A percentile compares a stretch with the other conserved stretches of the same genome.
Conservation (phyloP, 2,113 vertebrate species). For the Oncorhynchus masou region DNA sequence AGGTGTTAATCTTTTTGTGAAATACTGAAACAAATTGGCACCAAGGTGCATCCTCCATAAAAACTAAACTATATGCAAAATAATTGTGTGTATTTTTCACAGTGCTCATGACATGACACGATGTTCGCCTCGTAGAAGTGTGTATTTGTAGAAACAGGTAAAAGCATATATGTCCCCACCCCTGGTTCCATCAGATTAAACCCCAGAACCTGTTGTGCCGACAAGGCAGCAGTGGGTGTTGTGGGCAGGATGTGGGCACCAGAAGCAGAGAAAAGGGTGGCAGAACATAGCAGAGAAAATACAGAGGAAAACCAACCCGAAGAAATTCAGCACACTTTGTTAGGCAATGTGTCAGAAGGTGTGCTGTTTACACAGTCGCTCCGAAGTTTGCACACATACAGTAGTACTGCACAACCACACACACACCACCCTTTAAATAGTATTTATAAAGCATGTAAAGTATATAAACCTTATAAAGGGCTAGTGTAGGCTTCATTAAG, state of each 20-base stretch:
- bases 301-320: constrained; percentile 59
- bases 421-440: neutral
- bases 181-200: constrained; percentile 34
- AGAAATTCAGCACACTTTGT: constrained; percentile 50
- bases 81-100: neutral
- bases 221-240: constrained; percentile 58
- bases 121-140: neutral
- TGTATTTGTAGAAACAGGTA: neutral
- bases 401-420: constrained; percentile 12
- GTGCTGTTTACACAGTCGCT: constrained; percentile 24
- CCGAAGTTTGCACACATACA: constrained; percentile 28
- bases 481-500: too few relatives aligned
- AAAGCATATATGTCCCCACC: neutral
- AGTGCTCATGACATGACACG: constrained; percentile 12
- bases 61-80: too few relatives aligned
- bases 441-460: too few relatives aligned
- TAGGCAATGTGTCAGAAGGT: constrained; percentile 57
- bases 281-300: constrained; percentile 58
- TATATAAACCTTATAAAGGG: too few relatives aligned
- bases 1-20: neutral
- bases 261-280: constrained; percentile 48
- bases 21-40: neutral
- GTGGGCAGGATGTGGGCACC: constrained; percentile 73
- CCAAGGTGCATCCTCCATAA: neutral
- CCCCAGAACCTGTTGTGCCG: constrained; percentile 38